A percentile compares a stretch with the other conserved stretches of the same genome.
These are phyloP conservation scores for Cinclus cinclus DNA, from an alignment of 2,113 vertebrate species.

Conservation along the genomic window DNA sequence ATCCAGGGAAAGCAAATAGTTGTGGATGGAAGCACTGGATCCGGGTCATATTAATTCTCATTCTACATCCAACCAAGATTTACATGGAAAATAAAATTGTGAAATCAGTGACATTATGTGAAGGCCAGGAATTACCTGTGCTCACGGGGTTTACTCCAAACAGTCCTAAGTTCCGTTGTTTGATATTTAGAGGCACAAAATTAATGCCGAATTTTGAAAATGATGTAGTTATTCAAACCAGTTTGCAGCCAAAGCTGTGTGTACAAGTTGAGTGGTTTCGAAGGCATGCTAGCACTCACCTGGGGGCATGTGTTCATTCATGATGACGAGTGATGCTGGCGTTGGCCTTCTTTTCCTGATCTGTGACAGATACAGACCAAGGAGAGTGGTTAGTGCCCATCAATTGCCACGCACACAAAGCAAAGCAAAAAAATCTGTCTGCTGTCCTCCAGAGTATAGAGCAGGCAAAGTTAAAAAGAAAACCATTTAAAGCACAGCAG, in stretches of 20 bases:
- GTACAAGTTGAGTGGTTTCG: neutral
- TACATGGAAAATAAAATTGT: neutral
- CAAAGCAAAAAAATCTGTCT: neutral
- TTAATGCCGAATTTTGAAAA: neutral
- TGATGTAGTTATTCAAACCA: neutral
- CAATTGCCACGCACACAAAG: neutral
- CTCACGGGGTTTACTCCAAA: neutral
- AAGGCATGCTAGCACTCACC: constrained; percentile 71
- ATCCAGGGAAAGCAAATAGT: neutral
- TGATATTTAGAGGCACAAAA: neutral
- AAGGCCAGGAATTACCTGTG: neutral
- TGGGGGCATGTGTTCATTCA: constrained; percentile 83
- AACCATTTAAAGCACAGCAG: neutral
- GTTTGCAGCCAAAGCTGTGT: neutral
- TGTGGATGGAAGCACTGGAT: neutral
- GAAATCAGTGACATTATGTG: neutral
- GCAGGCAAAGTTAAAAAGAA: neutral
- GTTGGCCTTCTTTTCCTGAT: constrained; percentile 93
- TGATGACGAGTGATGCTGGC: constrained; percentile 91
- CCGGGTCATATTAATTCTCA: neutral
- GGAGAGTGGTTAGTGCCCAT: neutral
- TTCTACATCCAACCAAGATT: neutral
- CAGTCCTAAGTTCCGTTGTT: neutral
- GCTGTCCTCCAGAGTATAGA: neutral
- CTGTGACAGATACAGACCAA: constrained; percentile 70